These are phyloP conservation scores for Meiosimyza platycephala DNA, from an alignment of 2,888 invertebrate genomes.

Conservation along the genomic window DNA sequence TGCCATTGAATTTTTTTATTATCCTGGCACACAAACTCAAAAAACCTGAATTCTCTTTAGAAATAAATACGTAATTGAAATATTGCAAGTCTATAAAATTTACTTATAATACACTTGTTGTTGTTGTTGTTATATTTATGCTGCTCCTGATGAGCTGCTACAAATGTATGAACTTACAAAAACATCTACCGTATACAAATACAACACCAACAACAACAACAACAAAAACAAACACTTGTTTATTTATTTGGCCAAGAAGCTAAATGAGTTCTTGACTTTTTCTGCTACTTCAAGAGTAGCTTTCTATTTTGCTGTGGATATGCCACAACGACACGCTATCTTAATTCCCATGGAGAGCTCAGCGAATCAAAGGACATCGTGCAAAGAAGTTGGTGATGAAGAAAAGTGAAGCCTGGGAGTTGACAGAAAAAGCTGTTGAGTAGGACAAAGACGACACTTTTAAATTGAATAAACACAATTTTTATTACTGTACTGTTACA, in stretches of 20 bases:
- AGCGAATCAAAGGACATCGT: neutral
- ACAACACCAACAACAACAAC: slow-evolving; percentile 18
- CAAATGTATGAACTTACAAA: slow-evolving; percentile 13
- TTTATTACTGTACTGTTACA: neutral
- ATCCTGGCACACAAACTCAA: too few species aligned
- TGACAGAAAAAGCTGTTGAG: neutral
- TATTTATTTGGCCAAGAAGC: slow-evolving; percentile 54
- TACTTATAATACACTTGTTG: neutral
- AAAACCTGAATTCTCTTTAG: too few species aligned
- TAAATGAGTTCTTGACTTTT: slow-evolving; percentile 54
- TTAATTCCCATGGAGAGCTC: slow-evolving; percentile 32
- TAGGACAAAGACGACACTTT: slow-evolving; percentile 44
- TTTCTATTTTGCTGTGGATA: slow-evolving; percentile 9
- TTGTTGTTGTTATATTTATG: neutral
- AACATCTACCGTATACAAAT: slow-evolving; percentile 4
- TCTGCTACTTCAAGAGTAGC: slow-evolving; percentile 39
- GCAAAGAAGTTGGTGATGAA: neutral
- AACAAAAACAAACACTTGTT: slow-evolving; percentile 39
- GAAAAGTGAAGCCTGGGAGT: neutral
- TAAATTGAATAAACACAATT: slow-evolving; percentile 47
- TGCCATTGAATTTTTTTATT: too few species aligned
- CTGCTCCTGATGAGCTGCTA: slow-evolving; percentile 7
- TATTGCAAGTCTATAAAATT: too few species aligned
- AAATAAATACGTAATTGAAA: too few species aligned
- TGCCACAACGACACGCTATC: slow-evolving; percentile 36